Evolutionary conservation across 2,797 vertebrate species (phyloP), one percentile per base, ranked within the genome.

Genomic region (Falco cherrug): DNA sequence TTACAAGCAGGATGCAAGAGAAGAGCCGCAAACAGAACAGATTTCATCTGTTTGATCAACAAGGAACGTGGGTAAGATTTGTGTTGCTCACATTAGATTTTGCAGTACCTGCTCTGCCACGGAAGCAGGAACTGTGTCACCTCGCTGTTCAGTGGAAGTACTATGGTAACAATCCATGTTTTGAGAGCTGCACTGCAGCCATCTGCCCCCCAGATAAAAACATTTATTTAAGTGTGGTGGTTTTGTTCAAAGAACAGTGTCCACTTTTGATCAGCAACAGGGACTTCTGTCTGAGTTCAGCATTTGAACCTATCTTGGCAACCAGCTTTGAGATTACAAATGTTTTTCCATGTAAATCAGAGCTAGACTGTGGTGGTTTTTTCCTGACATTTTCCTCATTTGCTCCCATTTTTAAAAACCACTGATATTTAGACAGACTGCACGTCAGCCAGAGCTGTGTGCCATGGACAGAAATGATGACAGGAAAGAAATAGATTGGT

Each of bases 341-440:
- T 59, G 39, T 65, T 93, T 85, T 86, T 67, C 51, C 74, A 60
- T 53, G 25, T 69, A 88, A 91, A 81, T 75, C 54, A 78, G 15
- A 71, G 35, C 28, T 85, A 84, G 47, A 65, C 16, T 63, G 35
- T 59, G 26, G 43, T 89, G 35, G 0, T 29, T 78, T 80, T 51
- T 39, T 51, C 48, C 31, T 86, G 83, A 79, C 50, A 90, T 96
- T 89, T 96, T 79, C 22, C 33, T 90, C 17, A 0, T 87, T 91
- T 95, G 21, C 12, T 91, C 57, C 26, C 25, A 67, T 73, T 95
- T 88, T 82, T 6, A 60, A 74, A 90, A 93, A 81, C 19, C 87
- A 85, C 84, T 95, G 85, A 64, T 93, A 95, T 94, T 95, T 91
- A 93, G 56, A 87, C 64, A 87, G 77, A 67, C 48, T 74, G 76